Evolutionary conservation across 2,113 vertebrate genomes (phyloP), one percentile per base, ranked within the genome.

Genomic region (Girardinichthys multiradiatus): DNA sequence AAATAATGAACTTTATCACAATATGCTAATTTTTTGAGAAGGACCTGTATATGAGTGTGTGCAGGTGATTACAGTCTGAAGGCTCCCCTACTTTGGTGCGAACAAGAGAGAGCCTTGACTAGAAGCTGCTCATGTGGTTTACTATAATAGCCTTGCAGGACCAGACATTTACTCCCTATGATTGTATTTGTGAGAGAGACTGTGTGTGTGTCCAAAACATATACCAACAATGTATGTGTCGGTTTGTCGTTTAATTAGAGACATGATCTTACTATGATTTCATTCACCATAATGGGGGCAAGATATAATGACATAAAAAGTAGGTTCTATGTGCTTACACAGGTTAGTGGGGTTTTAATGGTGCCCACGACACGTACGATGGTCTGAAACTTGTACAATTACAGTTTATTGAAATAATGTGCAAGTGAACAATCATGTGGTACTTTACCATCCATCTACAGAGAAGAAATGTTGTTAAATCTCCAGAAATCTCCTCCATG

Each of bases 101-200:
- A 95, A 95, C 94, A 95, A 95, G 94, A 90, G 90, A 64, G 74
- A 84, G 73, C 81, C 80, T 76, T 93, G 93, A 94, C 94, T 91
- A 92, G 92, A 77, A 87, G 87, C 83, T 60, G 80, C 86, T 93
- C 94, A 92, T 90, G 88, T 90, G 92, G 85, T 92, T 91, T 90
- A 91, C 90, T 93, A 91, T 94, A 93, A 94, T 93, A 91, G 92
- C 90, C 89, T 93, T 90, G 86, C 88, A 82, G 77, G 89, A 85
- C 89, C 89, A 92, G 86, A 85, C 69, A 24, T 73, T 79, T n/a
- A 24, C 70, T 64, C 11, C 70, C 42, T 68, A 31, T 79, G 30
- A 65, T 6, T 68, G 42, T 72, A 45, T 68, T 28, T 83, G 64
- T 69, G 31, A 72, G 29, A 10, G 48, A 24, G 60, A 39, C 62